A percentile compares a stretch with the other conserved stretches of the same genome.
Evolutionary conservation across 2,113 vertebrate genomes (phyloP).

Genomic region (Sinocyclocheilus maitianheensis): DNA sequence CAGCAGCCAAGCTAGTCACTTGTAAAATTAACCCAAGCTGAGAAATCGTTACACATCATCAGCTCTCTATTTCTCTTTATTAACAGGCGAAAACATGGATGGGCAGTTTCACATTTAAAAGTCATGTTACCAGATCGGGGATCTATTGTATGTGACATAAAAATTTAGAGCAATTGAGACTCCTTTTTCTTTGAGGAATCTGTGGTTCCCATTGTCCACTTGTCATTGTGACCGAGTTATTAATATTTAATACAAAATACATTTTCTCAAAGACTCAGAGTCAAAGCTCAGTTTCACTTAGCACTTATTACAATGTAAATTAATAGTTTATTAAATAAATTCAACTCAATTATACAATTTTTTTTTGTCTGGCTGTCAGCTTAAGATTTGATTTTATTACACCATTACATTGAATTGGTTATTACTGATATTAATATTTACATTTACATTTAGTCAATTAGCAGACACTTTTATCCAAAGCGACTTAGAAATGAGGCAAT

Average conservation of each 20-base stretch:
- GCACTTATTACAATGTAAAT: too few species aligned
- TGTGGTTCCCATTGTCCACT: not conserved
- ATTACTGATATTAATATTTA: not conserved
- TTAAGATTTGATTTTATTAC: not conserved
- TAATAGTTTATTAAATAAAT: not conserved
- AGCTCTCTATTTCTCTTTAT: not conserved
- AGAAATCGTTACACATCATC: constrained; percentile 30
- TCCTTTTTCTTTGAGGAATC: not conserved
- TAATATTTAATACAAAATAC: not conserved
- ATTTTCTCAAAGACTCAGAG: not conserved
- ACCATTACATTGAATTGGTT: not conserved
- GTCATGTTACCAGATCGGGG: not conserved
- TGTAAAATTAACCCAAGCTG: constrained; percentile 25
- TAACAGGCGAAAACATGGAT: not conserved
- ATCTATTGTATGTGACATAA: not conserved
- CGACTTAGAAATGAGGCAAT: not conserved
- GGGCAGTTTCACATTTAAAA: not conserved
- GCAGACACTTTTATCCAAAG: not conserved
- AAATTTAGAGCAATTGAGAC: not conserved
- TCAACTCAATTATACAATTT: not conserved
- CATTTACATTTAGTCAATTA: not conserved
- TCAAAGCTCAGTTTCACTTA: not conserved
- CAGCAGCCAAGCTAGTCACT: constrained; percentile 30
- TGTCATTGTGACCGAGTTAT: not conserved
- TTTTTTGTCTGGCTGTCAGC: not conserved